These are phyloP conservation scores for Hoplodrina ambigua DNA, from an alignment of 2,888 invertebrate genomes.

Conservation along the genomic window DNA sequence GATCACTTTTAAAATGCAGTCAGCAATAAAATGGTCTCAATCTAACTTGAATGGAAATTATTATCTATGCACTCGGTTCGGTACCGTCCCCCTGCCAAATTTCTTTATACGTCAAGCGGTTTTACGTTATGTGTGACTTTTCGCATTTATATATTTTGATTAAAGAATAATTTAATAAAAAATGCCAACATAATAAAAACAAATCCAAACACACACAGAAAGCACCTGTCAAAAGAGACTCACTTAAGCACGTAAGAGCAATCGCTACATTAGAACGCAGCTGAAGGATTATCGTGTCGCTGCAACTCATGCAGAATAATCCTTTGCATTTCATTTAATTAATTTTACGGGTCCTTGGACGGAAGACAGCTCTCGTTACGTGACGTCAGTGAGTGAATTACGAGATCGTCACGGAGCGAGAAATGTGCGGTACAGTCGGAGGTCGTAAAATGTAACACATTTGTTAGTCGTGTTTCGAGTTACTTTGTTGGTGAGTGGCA, in stretches of 20 bases:
- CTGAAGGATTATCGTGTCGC: constrained; percentile 63
- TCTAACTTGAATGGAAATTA: no score
- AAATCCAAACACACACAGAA: constrained; percentile 1
- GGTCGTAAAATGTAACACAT: constrained; percentile 19
- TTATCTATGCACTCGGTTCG: no score
- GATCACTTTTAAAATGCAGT: constrained; percentile 37
- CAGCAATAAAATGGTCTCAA: constrained; percentile 18
- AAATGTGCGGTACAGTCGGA: constrained; percentile 51
- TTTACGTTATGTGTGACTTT: no score
- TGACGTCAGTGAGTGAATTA: constrained; percentile 62
- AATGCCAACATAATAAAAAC: neutral
- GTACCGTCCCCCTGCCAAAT: no score
- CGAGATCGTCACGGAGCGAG: constrained; percentile 45
- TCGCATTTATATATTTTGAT: no score
- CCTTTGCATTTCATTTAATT: constrained; percentile 79
- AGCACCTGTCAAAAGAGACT: constrained; percentile 12
- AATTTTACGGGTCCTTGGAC: constrained; percentile 76
- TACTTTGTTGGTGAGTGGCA: constrained; percentile 27
- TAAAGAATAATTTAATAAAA: no score
- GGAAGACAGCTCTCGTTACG: constrained; percentile 68
- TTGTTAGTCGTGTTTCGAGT: neutral
- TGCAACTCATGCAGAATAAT: constrained; percentile 71
- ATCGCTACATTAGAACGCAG: constrained; percentile 53
- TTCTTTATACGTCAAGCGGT: no score
- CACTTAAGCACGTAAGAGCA: constrained; percentile 60